Evolutionary conservation across 2,113 vertebrate species (phyloP).

Genomic region (Glaucidium brasilianum): DNA sequence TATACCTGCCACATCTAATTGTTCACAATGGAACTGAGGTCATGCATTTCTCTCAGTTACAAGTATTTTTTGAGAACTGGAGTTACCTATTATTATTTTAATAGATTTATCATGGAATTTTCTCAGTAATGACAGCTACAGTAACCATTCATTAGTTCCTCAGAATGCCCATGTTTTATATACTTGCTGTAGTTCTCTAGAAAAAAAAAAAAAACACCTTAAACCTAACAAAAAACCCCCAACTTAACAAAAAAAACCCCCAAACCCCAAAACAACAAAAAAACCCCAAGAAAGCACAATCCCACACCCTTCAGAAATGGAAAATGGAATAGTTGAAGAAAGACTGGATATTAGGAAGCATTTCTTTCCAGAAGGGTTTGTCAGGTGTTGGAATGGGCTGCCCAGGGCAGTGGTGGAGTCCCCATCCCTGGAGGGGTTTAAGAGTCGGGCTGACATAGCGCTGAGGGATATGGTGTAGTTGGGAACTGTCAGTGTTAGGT

Average conservation of each 20-base stretch:
- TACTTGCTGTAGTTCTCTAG: not conserved
- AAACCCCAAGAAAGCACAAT: not conserved
- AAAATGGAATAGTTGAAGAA: not conserved
- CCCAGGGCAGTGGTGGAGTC: too few relatives aligned
- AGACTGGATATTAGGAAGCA: not conserved
- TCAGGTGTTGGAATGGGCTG: too few relatives aligned
- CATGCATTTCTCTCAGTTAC: not conserved
- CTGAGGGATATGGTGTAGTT: too few relatives aligned
- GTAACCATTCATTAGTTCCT: not conserved
- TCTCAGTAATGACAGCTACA: not conserved
- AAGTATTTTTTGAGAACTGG: not conserved
- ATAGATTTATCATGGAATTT: not conserved
- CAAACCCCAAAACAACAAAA: too few relatives aligned
- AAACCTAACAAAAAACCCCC: not conserved
- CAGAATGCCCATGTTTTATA: not conserved
- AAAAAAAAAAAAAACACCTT: not conserved
- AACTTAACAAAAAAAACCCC: not conserved
- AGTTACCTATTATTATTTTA: not conserved
- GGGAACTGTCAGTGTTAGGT: too few relatives aligned
- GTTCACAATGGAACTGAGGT: not conserved
- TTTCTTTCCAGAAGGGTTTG: too few relatives aligned
- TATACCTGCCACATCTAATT: not conserved
- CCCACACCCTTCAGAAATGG: not conserved
- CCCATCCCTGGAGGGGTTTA: too few relatives aligned
- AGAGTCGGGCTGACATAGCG: too few relatives aligned